Evolutionary conservation across 2,113 vertebrate species (phyloP).

Genomic region (Tylochromis polylepis): DNA sequence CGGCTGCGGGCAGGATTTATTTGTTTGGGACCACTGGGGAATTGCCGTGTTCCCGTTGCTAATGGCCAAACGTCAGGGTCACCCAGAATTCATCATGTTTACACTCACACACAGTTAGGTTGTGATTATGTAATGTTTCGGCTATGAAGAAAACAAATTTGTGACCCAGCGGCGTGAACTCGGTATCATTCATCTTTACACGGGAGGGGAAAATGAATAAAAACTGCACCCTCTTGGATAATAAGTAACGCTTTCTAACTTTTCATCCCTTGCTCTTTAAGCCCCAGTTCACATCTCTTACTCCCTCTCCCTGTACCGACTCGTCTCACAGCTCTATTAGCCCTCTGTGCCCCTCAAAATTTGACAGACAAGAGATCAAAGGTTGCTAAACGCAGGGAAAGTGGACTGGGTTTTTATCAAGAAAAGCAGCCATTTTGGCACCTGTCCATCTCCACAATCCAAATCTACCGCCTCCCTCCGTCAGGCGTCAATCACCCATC

Average conservation of each 20-base stretch:
- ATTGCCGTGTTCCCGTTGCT: constrained; percentile 16
- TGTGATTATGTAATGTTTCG: constrained; percentile 21
- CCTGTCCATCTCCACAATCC: neutral
- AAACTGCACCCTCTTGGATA: neutral
- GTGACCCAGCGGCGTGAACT: neutral
- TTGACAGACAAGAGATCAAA: constrained; percentile 31
- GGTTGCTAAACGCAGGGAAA: constrained; percentile 54
- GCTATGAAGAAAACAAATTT: neutral
- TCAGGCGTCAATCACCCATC: neutral
- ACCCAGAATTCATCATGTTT: constrained; percentile 55
- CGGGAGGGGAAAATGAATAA: neutral
- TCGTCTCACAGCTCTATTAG: neutral
- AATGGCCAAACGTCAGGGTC: constrained; percentile 36
- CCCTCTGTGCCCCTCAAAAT: neutral
- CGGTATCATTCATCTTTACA: neutral
- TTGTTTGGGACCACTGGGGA: constrained; percentile 38
- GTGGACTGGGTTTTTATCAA: constrained; percentile 26
- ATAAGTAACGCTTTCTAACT: neutral
- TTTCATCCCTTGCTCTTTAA: neutral
- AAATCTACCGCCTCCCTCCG: neutral
- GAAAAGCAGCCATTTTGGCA: constrained; percentile 11
- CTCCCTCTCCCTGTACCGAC: neutral
- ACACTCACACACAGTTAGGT: neutral
- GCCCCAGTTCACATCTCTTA: neutral
- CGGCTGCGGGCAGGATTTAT: constrained; percentile 51